These are phyloP conservation scores for Cephus pygmeus DNA, from an alignment of 2,888 invertebrate species.

Conservation along the genomic window DNA sequence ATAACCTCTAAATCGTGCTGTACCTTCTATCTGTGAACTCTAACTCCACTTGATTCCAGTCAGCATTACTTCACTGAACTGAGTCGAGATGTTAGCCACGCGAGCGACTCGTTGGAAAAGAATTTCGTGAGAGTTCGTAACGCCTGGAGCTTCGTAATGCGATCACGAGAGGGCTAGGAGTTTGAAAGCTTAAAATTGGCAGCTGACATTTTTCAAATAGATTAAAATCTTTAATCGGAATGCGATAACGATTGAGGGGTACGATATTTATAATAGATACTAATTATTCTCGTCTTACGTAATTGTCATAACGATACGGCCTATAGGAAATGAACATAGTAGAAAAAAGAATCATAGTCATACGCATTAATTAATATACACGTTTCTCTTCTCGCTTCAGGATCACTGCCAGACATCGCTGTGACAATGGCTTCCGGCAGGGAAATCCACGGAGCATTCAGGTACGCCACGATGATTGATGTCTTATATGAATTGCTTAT, in stretches of 20 bases:
- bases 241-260: not conserved
- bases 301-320: not conserved
- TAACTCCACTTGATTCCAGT: not conserved
- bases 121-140: not conserved
- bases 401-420: slow-evolving; percentile 52
- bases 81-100: not conserved
- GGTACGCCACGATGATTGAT: slow-evolving; percentile 30
- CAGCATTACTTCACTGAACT: not conserved
- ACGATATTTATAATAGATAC: not conserved
- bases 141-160: not conserved
- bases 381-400: slow-evolving; percentile 32
- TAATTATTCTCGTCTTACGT: not conserved
- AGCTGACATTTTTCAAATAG: not conserved
- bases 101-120: not conserved
- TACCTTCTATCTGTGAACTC: not conserved
- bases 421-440: slow-evolving; percentile 56
- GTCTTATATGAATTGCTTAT: not conserved
- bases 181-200: not conserved
- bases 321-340: not conserved
- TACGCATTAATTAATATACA: not conserved
- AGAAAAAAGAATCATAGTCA: not conserved
- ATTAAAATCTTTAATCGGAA: not conserved
- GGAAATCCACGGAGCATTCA: slow-evolving; percentile 55
- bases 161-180: not conserved
- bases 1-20: not conserved